phyloP scores from a whole-genome alignment of 92 coral and sea anemone species.

The Porites divaricata region DNA sequence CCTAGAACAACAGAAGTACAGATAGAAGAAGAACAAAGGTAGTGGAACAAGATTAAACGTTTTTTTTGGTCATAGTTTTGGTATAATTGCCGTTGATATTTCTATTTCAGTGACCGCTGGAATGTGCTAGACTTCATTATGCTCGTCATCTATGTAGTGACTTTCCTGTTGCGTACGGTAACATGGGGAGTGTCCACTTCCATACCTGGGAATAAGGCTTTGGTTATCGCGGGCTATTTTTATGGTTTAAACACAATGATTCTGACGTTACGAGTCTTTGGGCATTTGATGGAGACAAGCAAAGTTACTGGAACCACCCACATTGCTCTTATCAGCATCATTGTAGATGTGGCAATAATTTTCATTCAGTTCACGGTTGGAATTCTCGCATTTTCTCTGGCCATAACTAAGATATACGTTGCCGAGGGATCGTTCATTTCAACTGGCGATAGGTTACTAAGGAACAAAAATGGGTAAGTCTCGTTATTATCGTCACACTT shows the following conservation, averaged over 20 bases:
- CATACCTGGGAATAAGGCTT: slow-evolving; percentile 26
- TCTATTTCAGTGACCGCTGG: slow-evolving; percentile 56
- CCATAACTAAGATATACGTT: slow-evolving; percentile 49
- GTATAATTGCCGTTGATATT: background rate
- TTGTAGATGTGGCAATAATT: slow-evolving; percentile 49
- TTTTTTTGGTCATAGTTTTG: no score
- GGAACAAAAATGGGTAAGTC: slow-evolving; percentile 22
- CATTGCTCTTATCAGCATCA: slow-evolving; percentile 51
- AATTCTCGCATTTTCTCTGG: slow-evolving; percentile 52
- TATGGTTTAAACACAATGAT: slow-evolving; percentile 53
- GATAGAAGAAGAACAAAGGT: no score
- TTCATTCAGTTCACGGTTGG: slow-evolving; percentile 44
- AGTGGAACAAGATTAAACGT: no score
- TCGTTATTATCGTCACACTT: background rate
- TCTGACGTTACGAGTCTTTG: slow-evolving; percentile 54
- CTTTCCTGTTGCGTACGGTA: slow-evolving; percentile 39
- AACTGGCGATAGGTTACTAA: slow-evolving; percentile 8
- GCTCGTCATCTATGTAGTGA: slow-evolving; percentile 30
- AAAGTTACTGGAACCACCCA: slow-evolving; percentile 44
- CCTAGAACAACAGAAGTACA: no score
- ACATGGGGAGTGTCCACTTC: slow-evolving; percentile 44
- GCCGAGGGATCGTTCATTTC: slow-evolving; percentile 46
- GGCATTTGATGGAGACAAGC: slow-evolving; percentile 56
- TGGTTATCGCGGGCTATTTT: slow-evolving; percentile 53
- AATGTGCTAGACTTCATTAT: slow-evolving; percentile 41